phyloP scores from a whole-genome alignment of 2,888 invertebrate genomes.

The Mylabris sibirica region DNA sequence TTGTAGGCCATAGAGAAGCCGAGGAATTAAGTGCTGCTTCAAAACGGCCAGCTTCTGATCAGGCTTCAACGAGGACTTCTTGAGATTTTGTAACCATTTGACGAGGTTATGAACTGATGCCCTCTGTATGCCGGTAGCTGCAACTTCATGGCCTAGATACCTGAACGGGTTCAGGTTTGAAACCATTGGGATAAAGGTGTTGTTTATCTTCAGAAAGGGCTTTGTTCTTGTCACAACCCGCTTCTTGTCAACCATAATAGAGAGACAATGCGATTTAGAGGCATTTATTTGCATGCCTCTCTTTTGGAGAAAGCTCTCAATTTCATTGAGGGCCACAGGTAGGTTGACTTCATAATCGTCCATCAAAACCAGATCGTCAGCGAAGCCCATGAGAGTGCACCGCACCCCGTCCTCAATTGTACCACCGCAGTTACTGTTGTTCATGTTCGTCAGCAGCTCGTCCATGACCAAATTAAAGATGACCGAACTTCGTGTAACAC shows the following conservation, averaged over 20 bases:
- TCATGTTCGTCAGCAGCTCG: too few species aligned
- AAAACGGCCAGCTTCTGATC: not conserved
- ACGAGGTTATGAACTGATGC: not conserved
- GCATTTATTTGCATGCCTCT: not conserved
- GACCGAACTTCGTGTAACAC: too few species aligned
- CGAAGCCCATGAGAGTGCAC: conserved; percentile 32
- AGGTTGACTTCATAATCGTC: conserved; percentile 15
- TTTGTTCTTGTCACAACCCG: not conserved
- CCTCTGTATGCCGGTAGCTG: conserved; percentile 27
- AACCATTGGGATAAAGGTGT: not conserved
- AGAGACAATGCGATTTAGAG: not conserved
- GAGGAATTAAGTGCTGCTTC: not conserved
- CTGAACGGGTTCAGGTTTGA: conserved; percentile 16
- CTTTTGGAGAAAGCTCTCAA: not conserved
- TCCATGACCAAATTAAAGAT: too few species aligned
- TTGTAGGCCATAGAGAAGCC: not conserved
- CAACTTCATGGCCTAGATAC: conserved; percentile 37
- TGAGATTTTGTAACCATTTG: not conserved
- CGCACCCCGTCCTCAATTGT: not conserved
- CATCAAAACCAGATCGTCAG: conserved; percentile 40
- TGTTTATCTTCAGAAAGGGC: not conserved
- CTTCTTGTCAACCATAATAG: not conserved
- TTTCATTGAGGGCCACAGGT: conserved; percentile 5
- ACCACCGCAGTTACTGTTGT: too few species aligned
- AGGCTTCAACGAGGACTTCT: not conserved